Percentiles rank a stretch among this genome's conserved stretches.
These are phyloP conservation scores for Saguinus midas DNA, from an alignment of 2,113 vertebrate species.

Conservation along the genomic window DNA sequence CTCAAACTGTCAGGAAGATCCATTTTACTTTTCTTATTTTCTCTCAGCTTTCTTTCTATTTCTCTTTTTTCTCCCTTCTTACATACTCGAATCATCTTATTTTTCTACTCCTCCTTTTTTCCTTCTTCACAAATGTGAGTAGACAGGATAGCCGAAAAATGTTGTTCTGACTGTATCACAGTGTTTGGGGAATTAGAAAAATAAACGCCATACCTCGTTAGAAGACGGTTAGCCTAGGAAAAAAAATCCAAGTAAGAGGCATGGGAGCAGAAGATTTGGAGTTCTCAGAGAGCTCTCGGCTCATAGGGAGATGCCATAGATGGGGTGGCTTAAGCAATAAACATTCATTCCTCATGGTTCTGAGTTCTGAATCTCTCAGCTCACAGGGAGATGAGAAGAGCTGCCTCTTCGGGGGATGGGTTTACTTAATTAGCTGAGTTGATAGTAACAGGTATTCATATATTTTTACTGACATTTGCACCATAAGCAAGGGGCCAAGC, in stretches of 20 bases:
- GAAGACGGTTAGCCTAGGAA: neutral
- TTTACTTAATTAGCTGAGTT: neutral
- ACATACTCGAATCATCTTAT: neutral
- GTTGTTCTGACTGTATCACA: neutral
- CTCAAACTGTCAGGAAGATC: conserved; percentile 21
- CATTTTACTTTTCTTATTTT: neutral
- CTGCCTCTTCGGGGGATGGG: no score
- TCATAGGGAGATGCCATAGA: neutral
- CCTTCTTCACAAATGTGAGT: neutral
- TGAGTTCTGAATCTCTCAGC: no score
- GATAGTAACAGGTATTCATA: neutral
- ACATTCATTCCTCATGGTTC: no score
- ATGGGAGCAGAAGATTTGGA: neutral
- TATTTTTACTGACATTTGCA: neutral
- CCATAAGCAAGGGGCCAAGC: neutral
- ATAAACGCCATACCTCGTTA: neutral
- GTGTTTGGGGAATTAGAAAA: neutral
- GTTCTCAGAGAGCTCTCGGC: neutral
- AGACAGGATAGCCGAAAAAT: neutral
- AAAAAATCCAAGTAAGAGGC: neutral
- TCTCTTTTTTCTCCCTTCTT: neutral
- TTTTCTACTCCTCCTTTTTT: neutral
- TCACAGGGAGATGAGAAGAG: neutral
- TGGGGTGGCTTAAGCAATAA: no score
- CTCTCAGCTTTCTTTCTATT: neutral